Evolutionary conservation across 2,888 invertebrate genomes (phyloP).

Genomic region (Cephus pygmeus): DNA sequence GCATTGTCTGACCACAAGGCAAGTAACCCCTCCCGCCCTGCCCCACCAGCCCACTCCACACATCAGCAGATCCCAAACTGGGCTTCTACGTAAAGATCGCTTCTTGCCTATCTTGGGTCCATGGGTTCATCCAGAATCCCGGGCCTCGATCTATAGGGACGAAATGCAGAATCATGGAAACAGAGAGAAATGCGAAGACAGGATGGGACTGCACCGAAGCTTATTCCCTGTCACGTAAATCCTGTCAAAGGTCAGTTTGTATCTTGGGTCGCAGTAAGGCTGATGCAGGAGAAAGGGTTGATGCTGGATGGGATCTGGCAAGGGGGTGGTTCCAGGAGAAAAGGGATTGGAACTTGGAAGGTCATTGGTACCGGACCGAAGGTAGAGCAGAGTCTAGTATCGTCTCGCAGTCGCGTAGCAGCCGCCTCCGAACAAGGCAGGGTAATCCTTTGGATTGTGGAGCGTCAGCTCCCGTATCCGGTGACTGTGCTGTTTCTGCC

Average conservation of each 20-base stretch:
- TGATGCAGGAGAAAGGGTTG: not conserved
- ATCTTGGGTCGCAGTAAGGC: not conserved
- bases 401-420: not conserved
- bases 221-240: not conserved
- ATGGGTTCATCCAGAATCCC: not conserved
- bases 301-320: not conserved
- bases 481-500: not conserved
- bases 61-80: not conserved
- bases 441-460: not conserved
- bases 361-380: not conserved
- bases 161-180: not conserved
- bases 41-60: rapidly evolving
- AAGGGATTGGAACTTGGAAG: not conserved
- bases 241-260: not conserved
- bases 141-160: not conserved
- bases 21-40: not conserved
- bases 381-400: not conserved
- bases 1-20: not conserved
- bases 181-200: not conserved
- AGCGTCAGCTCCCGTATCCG: not conserved
- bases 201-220: not conserved
- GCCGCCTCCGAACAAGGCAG: not conserved
- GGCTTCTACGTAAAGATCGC: not conserved
- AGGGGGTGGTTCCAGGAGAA: not conserved
- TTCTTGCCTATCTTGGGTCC: not conserved